Evolutionary conservation across 1,140 invertebrate species (phyloP).

Genomic region (Chelonus insularis): DNA sequence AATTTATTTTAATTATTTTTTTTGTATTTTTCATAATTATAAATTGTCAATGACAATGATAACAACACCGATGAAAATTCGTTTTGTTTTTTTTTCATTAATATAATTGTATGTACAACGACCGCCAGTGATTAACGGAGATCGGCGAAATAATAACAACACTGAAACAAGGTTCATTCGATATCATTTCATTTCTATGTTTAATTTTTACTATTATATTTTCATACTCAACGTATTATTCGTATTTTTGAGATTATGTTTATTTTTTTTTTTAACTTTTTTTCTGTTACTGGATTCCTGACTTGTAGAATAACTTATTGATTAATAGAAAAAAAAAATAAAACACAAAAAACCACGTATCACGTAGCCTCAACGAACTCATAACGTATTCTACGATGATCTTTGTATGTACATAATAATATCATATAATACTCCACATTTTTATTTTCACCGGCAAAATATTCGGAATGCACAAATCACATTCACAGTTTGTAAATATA

Average conservation of each 20-base stretch:
- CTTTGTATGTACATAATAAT: constrained; percentile 1
- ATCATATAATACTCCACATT: not conserved
- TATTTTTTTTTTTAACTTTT: not conserved
- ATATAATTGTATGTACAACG: constrained; percentile 26
- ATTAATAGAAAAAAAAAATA: not conserved
- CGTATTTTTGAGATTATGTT: no score
- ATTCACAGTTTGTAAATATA: not conserved
- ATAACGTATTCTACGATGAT: constrained; percentile 5
- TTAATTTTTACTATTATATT: no score
- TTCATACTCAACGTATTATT: no score
- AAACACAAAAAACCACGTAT: not conserved
- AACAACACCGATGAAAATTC: constrained; percentile 38
- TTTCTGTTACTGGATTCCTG: not conserved
- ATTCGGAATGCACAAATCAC: not conserved
- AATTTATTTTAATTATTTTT: constrained; percentile 11
- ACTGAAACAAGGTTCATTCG: not conserved
- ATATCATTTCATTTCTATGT: not conserved
- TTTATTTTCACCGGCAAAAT: not conserved
- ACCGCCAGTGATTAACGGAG: constrained; percentile 11
- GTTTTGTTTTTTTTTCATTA: constrained; percentile 21
- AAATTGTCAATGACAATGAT: constrained; percentile 41
- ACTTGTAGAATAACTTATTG: not conserved
- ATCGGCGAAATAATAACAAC: constrained; percentile 7
- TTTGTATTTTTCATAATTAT: constrained; percentile 19
- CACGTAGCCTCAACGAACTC: not conserved